Conservation (phyloP, 2,888 invertebrate species). For the Danaus chrysippus region DNA sequence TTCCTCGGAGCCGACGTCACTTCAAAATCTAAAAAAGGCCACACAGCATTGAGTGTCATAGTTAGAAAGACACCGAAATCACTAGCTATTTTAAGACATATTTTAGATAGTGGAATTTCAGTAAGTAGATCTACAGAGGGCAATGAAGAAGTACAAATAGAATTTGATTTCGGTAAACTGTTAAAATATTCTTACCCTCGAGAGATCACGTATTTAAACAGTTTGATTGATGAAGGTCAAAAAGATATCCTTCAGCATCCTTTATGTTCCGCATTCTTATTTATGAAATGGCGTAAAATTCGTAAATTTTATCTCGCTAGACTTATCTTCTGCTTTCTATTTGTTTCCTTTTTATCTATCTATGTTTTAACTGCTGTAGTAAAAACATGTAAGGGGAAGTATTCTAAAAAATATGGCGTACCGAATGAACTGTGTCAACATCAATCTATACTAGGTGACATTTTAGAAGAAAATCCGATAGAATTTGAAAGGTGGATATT, state of each 20-base stretch:
- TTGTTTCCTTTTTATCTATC: constrained; percentile 87
- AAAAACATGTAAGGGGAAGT: constrained; percentile 80
- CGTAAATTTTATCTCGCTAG: constrained; percentile 91
- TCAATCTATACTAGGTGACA: constrained; percentile 85
- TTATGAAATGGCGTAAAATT: constrained; percentile 94
- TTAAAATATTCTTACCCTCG: constrained; percentile 90
- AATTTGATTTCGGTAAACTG: constrained; percentile 89
- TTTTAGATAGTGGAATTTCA: constrained; percentile 88
- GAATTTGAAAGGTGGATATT: constrained; percentile 89
- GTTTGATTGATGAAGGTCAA: constrained; percentile 92
- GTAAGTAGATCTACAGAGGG: constrained; percentile 85
- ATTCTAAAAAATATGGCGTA: constrained; percentile 72
- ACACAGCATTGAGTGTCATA: constrained; percentile 90
- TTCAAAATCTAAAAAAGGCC: constrained; percentile 91
- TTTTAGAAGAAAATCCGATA: constrained; percentile 86
- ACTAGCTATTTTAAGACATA: constrained; percentile 87
- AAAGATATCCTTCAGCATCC: constrained; percentile 93
- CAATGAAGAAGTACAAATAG: constrained; percentile 88
- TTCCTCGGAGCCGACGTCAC: constrained; percentile 92
- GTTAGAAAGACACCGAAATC: constrained; percentile 92
- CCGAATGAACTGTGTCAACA: constrained; percentile 85
- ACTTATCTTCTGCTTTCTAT: constrained; percentile 87
- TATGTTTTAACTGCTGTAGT: constrained; percentile 90
- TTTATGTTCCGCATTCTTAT: constrained; percentile 90
- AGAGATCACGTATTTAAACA: constrained; percentile 92